These are phyloP conservation scores for Mythimna albipuncta DNA, from an alignment of 2,888 invertebrate species.

Conservation along the genomic window DNA sequence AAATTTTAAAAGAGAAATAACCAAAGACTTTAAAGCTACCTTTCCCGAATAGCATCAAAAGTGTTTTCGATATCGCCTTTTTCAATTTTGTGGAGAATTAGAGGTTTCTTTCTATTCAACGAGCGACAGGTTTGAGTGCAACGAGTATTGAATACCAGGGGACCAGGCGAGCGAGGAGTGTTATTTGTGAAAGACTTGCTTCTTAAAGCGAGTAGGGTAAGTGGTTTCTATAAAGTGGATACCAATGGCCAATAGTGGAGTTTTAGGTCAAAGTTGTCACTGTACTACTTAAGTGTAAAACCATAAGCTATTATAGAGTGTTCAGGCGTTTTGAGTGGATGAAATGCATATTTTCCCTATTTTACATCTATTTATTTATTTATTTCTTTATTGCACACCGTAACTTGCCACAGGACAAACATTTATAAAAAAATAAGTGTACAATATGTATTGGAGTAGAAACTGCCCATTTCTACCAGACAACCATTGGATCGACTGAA, in stretches of 20 bases:
- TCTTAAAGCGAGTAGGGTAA: conserved; percentile 11
- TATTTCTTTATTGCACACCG: too few relatives aligned
- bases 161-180: conserved; percentile 19
- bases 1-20: conserved; percentile 11
- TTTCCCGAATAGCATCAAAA: conserved; percentile 16
- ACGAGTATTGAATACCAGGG: conserved; percentile 43
- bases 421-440: too few relatives aligned
- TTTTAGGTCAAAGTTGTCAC: not conserved
- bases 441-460: too few relatives aligned
- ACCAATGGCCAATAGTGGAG: not conserved
- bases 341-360: too few relatives aligned
- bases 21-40: not conserved
- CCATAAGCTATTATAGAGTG: too few relatives aligned
- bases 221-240: not conserved
- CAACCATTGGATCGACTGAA: too few relatives aligned
- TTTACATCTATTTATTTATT: too few relatives aligned
- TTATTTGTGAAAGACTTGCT: conserved; percentile 14
- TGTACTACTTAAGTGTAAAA: conserved; percentile 10
- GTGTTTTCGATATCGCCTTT: conserved; percentile 44
- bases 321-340: too few relatives aligned
- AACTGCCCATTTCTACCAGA: too few relatives aligned
- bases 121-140: conserved; percentile 38
- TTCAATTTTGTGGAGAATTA: conserved; percentile 43
- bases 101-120: conserved; percentile 43
- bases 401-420: too few relatives aligned